Percentiles rank a stretch among this genome's conserved stretches.
Conservation (phyloP, 2,797 vertebrate species). For the Limnodromus scolopaceus region DNA sequence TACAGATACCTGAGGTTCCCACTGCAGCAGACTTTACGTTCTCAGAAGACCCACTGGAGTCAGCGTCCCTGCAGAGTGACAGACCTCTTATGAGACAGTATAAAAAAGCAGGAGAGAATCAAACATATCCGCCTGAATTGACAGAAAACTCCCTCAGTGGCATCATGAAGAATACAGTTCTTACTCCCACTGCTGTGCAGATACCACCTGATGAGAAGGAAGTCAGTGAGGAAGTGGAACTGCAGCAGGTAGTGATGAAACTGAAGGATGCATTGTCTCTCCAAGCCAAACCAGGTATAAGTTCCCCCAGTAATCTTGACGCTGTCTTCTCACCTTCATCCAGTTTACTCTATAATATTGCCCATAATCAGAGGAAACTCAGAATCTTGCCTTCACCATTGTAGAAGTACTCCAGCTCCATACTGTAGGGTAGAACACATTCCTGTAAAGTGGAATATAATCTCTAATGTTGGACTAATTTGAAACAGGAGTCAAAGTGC, state of each 20-base stretch:
- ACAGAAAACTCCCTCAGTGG: background rate
- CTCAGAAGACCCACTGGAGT: background rate
- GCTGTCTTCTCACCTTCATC: background rate
- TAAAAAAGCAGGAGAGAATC: background rate
- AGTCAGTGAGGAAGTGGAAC: conserved; percentile 55
- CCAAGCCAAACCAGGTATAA: conserved; percentile 72
- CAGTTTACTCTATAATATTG: background rate
- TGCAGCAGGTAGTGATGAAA: conserved; percentile 77
- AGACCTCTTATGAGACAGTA: background rate
- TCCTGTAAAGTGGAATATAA: background rate
- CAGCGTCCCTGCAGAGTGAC: background rate
- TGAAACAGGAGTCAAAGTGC: background rate
- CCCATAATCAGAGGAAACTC: background rate
- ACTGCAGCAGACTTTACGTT: background rate
- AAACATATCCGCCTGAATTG: background rate
- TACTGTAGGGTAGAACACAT: background rate
- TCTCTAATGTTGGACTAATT: background rate
- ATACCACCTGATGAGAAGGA: background rate
- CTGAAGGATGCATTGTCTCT: conserved; percentile 76
- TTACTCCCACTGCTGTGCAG: background rate
- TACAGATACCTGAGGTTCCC: background rate
- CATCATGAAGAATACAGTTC: background rate
- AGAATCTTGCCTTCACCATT: background rate
- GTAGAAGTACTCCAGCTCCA: background rate
- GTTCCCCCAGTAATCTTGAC: background rate